Base-by-base conservation (phyloP, 2,888 invertebrate genomes). In the Hydriomena furcata region DNA sequence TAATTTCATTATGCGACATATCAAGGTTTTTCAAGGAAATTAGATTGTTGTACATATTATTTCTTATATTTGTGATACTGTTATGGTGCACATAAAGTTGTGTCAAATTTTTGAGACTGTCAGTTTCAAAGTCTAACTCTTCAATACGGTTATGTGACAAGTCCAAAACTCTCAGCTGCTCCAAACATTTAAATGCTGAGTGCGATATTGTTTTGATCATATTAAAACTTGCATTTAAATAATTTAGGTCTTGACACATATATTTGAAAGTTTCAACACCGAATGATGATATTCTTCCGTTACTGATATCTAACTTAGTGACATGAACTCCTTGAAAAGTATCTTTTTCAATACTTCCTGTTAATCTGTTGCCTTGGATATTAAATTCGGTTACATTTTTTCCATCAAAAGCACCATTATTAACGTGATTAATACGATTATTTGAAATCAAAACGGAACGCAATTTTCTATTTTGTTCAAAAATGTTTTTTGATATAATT, bases 221-320 rank as follows among this genome's bases (percentile, higher is more conserved):
- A 34, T 60, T 60, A n/a, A 25, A 48, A 27, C 54, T 58, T 1
- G 55, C 5, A 40, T 60, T 60, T 7, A 60, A 45, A 11, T 11
- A 31, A 1, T 3, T 38, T 8, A 60, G 36, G 23, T 48, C 42
- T 1, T 17, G 1, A 37, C 41, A 27, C 58, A 58, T 56, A 23
- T 44, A 12, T 10, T 27, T 37, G 24, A 60, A 56, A 13, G 45
- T 42, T 12, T 47, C 42, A 24, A 54, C 44, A 20, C 45, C 30
- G 1, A 60, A 17, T 7, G 38, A 31, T 6, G 52, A 54, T 23
- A 60, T 36, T 2, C 25, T 48, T 31, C 54, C 55, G 8, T 21
- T 13, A 34, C 52, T 56, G 25, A 60, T 28, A 24, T 60, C 48
- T 35, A 60, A 11, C 2, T 40, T 34, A 8, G 25, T 11, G 5